phyloP scores from a whole-genome alignment of 2,888 invertebrate genomes.

The Scrobipalpa atriplicella region DNA sequence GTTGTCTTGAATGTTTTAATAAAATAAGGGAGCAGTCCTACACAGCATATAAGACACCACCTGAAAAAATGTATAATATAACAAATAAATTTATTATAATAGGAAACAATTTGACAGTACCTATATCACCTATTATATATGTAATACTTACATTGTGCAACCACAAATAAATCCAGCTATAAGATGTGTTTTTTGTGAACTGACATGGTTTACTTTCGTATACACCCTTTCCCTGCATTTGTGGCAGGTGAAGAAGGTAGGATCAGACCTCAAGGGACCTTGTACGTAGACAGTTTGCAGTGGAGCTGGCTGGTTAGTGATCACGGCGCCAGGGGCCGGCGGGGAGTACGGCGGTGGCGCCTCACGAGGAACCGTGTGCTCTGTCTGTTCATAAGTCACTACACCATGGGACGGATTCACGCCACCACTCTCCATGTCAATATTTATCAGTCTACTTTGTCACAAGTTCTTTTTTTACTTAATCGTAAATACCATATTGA shows the following conservation, averaged over 20 bases:
- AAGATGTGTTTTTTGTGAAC: conserved; percentile 69
- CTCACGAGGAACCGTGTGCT: conserved; percentile 44
- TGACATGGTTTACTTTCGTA: conserved; percentile 66
- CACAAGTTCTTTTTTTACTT: no score
- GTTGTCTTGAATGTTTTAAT: conserved; percentile 62
- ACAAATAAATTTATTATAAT: not conserved
- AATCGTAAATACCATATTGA: conserved; percentile 43
- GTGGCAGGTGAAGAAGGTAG: conserved; percentile 60
- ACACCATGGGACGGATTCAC: conserved; percentile 38
- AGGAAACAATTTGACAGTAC: no score
- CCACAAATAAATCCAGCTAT: conserved; percentile 74
- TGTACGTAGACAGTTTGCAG: conserved; percentile 60
- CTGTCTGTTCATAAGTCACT: conserved; percentile 37
- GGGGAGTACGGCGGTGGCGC: conserved; percentile 68
- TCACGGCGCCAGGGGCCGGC: conserved; percentile 32
- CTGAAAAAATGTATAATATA: conserved; percentile 54
- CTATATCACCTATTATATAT: not conserved
- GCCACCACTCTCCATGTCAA: conserved; percentile 40
- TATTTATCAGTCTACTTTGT: no score
- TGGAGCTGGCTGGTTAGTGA: conserved; percentile 43
- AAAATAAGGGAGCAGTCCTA: conserved; percentile 68
- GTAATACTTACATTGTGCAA: conserved; percentile 63
- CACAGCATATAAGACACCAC: conserved; percentile 72
- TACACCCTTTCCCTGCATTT: conserved; percentile 59
- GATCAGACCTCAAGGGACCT: conserved; percentile 53